Percentiles rank a stretch among this genome's conserved stretches.
These are phyloP conservation scores for Chrysolina oricalcia DNA, from an alignment of 2,888 invertebrate genomes.

Conservation along the genomic window DNA sequence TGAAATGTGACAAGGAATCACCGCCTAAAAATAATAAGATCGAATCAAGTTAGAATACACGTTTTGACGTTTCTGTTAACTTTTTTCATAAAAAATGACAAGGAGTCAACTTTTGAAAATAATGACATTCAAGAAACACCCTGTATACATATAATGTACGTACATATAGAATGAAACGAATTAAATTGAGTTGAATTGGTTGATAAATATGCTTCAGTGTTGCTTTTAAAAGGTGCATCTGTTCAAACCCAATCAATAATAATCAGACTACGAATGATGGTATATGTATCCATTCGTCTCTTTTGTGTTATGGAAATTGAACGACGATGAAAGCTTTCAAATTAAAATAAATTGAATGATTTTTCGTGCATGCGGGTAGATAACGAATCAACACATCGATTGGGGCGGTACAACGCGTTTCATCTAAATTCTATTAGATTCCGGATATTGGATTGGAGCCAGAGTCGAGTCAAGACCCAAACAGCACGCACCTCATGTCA, in stretches of 20 bases:
- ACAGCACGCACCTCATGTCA: slow-evolving; percentile 19
- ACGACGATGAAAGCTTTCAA: not conserved
- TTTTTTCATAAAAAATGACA: no score
- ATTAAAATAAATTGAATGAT: not conserved
- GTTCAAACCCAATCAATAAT: not conserved
- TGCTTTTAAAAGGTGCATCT: not conserved
- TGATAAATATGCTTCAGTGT: no score
- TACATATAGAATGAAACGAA: no score
- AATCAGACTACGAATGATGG: not conserved
- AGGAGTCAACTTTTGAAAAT: no score
- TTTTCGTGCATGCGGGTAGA: not conserved
- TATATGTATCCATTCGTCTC: not conserved
- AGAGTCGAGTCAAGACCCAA: slow-evolving; percentile 11
- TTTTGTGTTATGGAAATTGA: not conserved
- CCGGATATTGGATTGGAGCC: slow-evolving; percentile 14
- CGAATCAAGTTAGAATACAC: no score
- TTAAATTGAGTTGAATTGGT: no score
- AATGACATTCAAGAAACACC: no score
- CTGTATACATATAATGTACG: no score
- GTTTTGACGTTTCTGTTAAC: no score
- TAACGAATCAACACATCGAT: slow-evolving; percentile 2
- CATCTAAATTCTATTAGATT: slow-evolving; percentile 19
- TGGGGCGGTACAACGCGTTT: slow-evolving; percentile 3
- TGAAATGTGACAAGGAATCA: no score
- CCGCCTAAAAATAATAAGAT: no score